These are phyloP conservation scores for Varanus komodoensis DNA, from an alignment of 2,113 vertebrate species.

Conservation along the genomic window DNA sequence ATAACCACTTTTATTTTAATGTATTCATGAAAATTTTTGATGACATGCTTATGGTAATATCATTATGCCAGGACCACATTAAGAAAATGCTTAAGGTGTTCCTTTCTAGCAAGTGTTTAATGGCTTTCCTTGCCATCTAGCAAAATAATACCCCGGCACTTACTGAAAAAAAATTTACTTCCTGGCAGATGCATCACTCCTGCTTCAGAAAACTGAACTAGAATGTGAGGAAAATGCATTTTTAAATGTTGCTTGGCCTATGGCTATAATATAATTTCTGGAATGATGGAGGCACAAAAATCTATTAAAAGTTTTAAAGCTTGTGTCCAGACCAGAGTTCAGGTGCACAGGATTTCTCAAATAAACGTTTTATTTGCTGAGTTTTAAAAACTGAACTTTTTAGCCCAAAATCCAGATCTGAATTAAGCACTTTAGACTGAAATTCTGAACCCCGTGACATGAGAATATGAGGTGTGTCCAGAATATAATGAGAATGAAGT, in stretches of 20 bases:
- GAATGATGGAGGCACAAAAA: background rate
- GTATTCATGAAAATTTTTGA: slow-evolving; percentile 28
- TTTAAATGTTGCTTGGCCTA: background rate
- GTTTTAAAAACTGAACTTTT: background rate
- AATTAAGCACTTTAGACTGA: background rate
- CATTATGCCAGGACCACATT: slow-evolving; percentile 4
- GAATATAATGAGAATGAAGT: too few species aligned
- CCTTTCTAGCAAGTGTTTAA: slow-evolving; percentile 10
- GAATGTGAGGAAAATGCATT: background rate
- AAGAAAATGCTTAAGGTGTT: slow-evolving; percentile 36
- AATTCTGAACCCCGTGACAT: background rate
- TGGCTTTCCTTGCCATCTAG: background rate
- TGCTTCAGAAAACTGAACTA: background rate
- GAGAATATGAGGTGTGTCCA: too few species aligned
- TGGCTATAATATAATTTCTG: background rate
- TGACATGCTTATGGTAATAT: slow-evolving; percentile 27
- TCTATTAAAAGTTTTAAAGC: background rate
- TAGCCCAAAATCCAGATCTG: background rate
- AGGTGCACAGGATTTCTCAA: background rate
- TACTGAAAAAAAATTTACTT: slow-evolving; percentile 1
- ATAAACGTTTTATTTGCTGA: background rate
- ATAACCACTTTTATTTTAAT: slow-evolving; percentile 40
- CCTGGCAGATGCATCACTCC: background rate
- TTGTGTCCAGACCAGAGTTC: background rate
- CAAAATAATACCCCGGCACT: background rate